Conservation (phyloP, 2,113 vertebrate species). For the Phyllopteryx taeniolatus region DNA sequence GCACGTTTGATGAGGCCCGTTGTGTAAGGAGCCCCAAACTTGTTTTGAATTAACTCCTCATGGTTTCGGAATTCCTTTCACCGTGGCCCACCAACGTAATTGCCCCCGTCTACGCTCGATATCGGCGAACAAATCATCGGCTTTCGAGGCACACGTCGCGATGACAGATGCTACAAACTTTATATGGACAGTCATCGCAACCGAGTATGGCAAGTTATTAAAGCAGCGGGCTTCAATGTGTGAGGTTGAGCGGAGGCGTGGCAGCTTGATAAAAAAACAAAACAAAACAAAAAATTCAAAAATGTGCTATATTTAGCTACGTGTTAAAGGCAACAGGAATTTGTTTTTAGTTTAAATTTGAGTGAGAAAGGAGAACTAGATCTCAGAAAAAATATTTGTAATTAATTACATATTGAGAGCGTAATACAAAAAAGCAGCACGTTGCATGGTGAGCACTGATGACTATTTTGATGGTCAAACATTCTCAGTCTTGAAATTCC, state of each 20-base stretch:
- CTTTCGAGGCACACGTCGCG: neutral
- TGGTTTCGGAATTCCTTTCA: slow-evolving; percentile 19
- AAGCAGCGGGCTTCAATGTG: neutral
- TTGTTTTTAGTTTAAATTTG: neutral
- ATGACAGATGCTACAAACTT: neutral
- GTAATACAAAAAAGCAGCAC: neutral
- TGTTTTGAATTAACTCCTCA: slow-evolving; percentile 38
- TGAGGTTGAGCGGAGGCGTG: neutral
- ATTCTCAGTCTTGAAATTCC: neutral
- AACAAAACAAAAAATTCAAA: too few species aligned
- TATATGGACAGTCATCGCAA: neutral
- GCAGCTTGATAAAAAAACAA: neutral
- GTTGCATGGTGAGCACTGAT: neutral
- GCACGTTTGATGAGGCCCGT: slow-evolving; percentile 10
- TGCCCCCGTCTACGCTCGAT: slow-evolving; percentile 11
- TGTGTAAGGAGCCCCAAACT: slow-evolving; percentile 9
- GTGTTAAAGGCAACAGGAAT: neutral
- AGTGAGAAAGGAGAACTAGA: neutral
- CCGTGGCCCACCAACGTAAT: slow-evolving; percentile 25
- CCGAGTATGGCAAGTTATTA: neutral
- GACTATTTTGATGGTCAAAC: neutral
- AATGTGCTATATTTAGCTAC: neutral
- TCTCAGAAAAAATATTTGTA: neutral
- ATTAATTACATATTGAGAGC: neutral
- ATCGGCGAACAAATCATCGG: slow-evolving; percentile 12